Percentiles rank a stretch among this genome's conserved stretches.
These are phyloP conservation scores for Syngnathus floridae DNA, from an alignment of 2,113 vertebrate species.

Conservation along the genomic window DNA sequence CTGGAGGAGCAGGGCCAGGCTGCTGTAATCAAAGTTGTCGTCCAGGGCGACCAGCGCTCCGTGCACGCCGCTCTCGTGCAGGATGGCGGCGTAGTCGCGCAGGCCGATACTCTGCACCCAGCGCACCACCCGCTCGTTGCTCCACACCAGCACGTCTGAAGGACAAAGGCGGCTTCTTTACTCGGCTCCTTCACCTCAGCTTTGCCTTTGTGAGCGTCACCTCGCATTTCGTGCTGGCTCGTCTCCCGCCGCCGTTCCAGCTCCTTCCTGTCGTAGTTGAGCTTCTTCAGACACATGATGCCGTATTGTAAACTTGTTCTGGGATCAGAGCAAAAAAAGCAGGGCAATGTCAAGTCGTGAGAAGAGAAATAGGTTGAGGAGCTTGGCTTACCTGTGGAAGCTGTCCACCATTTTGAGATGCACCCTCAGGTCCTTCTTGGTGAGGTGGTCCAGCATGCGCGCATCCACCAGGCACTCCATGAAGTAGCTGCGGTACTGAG, in stretches of 20 bases:
- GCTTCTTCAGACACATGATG: constrained; percentile 97
- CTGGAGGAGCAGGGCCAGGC: constrained; percentile 92
- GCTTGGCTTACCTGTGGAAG: constrained; percentile 83
- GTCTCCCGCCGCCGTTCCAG: constrained; percentile 92
- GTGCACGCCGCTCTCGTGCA: constrained; percentile 94
- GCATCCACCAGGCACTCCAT: constrained; percentile 99
- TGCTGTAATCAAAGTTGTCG: constrained; percentile 98
- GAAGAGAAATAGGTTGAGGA: too few relatives aligned
- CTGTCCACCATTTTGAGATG: constrained; percentile 99
- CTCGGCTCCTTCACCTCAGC: not conserved
- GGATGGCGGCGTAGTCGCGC: constrained; percentile 92
- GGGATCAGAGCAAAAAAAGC: constrained; percentile 7
- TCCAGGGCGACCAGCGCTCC: constrained; percentile 93
- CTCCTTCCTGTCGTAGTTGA: constrained; percentile 98
- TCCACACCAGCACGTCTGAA: constrained; percentile 94
- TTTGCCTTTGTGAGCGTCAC: constrained; percentile 43
- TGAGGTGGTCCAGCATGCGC: constrained; percentile 97
- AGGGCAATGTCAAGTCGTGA: too few relatives aligned
- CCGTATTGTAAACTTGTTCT: constrained; percentile 99
- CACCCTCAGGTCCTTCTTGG: constrained; percentile 97
- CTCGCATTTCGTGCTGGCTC: constrained; percentile 97
- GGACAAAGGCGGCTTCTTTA: not conserved
- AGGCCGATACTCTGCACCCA: constrained; percentile 97
- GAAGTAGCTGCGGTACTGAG: constrained; percentile 98
- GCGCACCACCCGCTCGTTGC: constrained; percentile 91